Percentiles rank a stretch among this genome's conserved stretches.
Evolutionary conservation across 2,113 vertebrate species (phyloP).

Genomic region (Engraulis encrasicolus): DNA sequence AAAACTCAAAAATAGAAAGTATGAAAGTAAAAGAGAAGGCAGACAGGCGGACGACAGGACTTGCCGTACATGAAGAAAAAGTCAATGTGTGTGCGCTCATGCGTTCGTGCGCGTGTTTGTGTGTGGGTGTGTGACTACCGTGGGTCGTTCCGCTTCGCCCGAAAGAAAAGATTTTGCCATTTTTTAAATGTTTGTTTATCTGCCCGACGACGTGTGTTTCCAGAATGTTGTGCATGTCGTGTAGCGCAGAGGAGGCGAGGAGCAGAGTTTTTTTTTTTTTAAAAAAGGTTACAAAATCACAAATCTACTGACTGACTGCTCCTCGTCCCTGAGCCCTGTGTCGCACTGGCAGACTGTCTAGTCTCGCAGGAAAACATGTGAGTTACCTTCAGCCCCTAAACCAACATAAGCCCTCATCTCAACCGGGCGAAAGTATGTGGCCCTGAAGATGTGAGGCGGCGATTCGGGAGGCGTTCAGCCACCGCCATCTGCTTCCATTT

Average conservation of each 20-base stretch:
- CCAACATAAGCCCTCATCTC: constrained; percentile 42
- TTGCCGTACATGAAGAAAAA: constrained; percentile 41
- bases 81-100: neutral
- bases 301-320: neutral
- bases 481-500: constrained; percentile 53
- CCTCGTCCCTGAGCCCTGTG: neutral
- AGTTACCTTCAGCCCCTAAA: constrained; percentile 33
- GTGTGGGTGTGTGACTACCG: constrained; percentile 23
- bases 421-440: constrained; percentile 39
- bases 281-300: no score
- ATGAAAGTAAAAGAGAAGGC: constrained; percentile 48
- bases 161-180: constrained; percentile 13
- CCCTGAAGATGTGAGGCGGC: constrained; percentile 23
- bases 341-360: neutral
- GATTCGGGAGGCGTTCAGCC: constrained; percentile 12
- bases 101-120: neutral
- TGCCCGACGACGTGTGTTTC: neutral
- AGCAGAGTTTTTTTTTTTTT: no score
- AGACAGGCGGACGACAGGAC: constrained; percentile 67
- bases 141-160: neutral
- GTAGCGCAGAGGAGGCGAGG: neutral
- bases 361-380: constrained; percentile 17
- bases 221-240: neutral
- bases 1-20: constrained; percentile 73
- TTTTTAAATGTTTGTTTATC: constrained; percentile 17